A percentile compares a stretch with the other conserved stretches of the same genome.
phyloP scores from a whole-genome alignment of 2,888 invertebrate species.

The Eupithecia abbreviata region DNA sequence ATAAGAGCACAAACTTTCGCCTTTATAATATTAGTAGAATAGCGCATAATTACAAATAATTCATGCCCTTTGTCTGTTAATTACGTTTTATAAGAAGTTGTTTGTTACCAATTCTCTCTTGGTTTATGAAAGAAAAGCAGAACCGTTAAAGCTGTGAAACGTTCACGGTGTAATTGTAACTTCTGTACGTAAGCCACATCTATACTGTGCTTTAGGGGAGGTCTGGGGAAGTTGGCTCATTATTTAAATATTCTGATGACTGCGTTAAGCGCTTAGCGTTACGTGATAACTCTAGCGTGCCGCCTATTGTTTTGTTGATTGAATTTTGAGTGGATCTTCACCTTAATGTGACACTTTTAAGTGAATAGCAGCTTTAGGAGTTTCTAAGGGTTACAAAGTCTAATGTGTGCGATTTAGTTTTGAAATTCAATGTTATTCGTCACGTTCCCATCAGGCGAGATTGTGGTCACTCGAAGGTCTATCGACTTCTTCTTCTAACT shows the following conservation, averaged over 20 bases:
- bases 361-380: conserved; percentile 28
- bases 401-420: background rate
- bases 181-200: conserved; percentile 16
- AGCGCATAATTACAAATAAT: too few species aligned
- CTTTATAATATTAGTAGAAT: too few species aligned
- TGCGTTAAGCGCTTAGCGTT: conserved; percentile 74
- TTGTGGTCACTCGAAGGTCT: too few species aligned
- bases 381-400: conserved; percentile 12
- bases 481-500: too few species aligned
- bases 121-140: too few species aligned
- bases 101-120: too few species aligned
- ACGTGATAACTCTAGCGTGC: conserved; percentile 65
- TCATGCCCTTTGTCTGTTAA: too few species aligned
- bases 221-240: conserved; percentile 56
- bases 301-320: conserved; percentile 74
- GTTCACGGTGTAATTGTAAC: background rate
- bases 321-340: conserved; percentile 59
- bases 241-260: conserved; percentile 81
- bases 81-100: too few species aligned
- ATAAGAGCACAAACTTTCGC: too few species aligned
- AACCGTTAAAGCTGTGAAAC: too few species aligned
- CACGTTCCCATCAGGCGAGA: too few species aligned
- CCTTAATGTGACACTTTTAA: conserved; percentile 45
- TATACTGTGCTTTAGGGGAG: conserved; percentile 45
- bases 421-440: too few species aligned